phyloP scores from a whole-genome alignment of 2,113 vertebrate genomes.

The Ondatra zibethicus region DNA sequence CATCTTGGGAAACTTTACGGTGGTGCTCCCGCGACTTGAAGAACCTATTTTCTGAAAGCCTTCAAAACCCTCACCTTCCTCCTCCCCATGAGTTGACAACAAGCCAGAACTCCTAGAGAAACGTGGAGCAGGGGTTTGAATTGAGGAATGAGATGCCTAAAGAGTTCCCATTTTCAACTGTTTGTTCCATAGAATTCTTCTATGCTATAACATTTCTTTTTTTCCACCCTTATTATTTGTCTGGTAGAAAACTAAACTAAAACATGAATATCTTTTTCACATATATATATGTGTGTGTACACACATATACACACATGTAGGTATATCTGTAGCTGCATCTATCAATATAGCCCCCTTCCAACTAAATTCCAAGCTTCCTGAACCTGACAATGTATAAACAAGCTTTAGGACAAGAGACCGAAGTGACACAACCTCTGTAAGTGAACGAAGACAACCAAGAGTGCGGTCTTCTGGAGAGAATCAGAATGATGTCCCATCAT shows the following conservation, averaged over 20 bases:
- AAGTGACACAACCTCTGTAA: neutral
- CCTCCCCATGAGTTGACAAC: neutral
- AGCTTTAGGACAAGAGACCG: neutral
- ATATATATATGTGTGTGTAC: no score
- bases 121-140: neutral
- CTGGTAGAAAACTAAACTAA: neutral
- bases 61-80: neutral
- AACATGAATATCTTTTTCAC: neutral
- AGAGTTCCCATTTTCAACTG: neutral
- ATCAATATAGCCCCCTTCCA: neutral
- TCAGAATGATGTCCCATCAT: neutral
- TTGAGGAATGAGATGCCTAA: accelerated
- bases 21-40: neutral
- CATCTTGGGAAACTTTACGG: conserved; percentile 33
- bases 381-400: neutral
- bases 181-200: neutral
- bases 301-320: no score
- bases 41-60: conserved; percentile 29
- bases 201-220: neutral
- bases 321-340: neutral
- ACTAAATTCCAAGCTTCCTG: neutral
- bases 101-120: neutral
- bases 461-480: neutral
- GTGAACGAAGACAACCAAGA: neutral
- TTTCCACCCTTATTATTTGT: neutral